Evolutionary conservation across 2,888 invertebrate genomes (phyloP), one percentile per base, ranked within the genome.

Genomic region (Xestia xanthographa): DNA sequence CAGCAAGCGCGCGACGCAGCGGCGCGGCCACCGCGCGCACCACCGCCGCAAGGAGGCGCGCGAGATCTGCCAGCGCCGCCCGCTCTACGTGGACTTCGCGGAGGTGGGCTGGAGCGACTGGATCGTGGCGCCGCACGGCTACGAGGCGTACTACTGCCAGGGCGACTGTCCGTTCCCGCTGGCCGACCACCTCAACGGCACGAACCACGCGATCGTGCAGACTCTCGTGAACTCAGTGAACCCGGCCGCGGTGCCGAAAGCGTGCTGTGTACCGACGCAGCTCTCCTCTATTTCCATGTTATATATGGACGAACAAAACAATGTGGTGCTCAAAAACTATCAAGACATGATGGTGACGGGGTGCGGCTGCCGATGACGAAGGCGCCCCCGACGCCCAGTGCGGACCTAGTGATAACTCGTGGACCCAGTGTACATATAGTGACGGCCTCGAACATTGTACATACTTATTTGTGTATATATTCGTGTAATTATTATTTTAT

Each of bases 101-200:
- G 99, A 99, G 92, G 99, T 99, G 50, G 99, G 99, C 72, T 99
- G 99, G 99, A 98, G 98, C 93, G 99, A 99, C 95, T 99, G 99
- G 99, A 99, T 99, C 92, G 99, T 99, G 67, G 99, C 99, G 66
- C 99, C 99, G 45, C 98, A 98, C 48, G 99, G 99, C 79, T 99
- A 99, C 96, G 98, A 99, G 93, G 99, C 99, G 17, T 99, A 97
- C 96, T 99, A 98, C 95, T 99, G 99, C 95, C 98, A 98, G 91
- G 99, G 99, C 43, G 98, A 98, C 92, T 99, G 99, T 94, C 98
- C 98, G 68, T 99, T 98, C 94, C 99, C 99, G 45, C 97, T 99
- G 91, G 98, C 99, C 72, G 99, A 99, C 90, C 99, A 99, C 95
- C 96, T 99, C 73, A 99, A 99, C 96, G 98, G 99, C 87, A 99